Percentiles rank a stretch among this genome's conserved stretches.
Conservation (phyloP, 2,113 vertebrate species). For the Lipophrys pholis region DNA sequence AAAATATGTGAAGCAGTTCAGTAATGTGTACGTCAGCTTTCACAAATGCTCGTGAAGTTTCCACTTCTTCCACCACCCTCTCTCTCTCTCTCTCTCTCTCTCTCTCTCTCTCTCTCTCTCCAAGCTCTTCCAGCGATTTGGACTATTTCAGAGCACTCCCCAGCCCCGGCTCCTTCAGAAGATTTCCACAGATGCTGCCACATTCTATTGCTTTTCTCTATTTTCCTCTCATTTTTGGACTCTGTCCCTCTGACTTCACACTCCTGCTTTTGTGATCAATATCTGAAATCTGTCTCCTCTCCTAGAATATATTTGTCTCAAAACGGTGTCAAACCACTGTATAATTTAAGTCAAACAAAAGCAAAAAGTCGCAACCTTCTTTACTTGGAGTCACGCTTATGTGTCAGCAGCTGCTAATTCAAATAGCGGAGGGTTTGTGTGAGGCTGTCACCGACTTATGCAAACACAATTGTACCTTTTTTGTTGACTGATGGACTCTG, state of each 20-base stretch:
- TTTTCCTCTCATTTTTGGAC: slow-evolving; percentile 49
- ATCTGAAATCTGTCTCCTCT: slow-evolving; percentile 1
- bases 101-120: slow-evolving; percentile 40
- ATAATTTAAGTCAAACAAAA: neutral
- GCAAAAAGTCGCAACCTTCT: neutral
- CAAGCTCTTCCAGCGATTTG: slow-evolving; percentile 75
- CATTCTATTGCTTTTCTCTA: slow-evolving; percentile 61
- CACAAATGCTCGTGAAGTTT: slow-evolving; percentile 70
- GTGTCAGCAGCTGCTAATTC: slow-evolving; percentile 56
- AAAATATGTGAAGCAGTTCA: slow-evolving; percentile 72
- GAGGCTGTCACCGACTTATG: slow-evolving; percentile 55
- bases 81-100: slow-evolving; percentile 23
- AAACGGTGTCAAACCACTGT: neutral
- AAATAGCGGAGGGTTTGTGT: slow-evolving; percentile 60
- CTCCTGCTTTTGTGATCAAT: slow-evolving; percentile 16
- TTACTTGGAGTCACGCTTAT: slow-evolving; percentile 47
- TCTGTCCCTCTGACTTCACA: slow-evolving; percentile 8
- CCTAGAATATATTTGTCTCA: neutral
- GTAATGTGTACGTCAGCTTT: slow-evolving; percentile 67
- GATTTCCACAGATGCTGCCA: slow-evolving; percentile 78
- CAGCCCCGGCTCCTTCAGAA: slow-evolving; percentile 60
- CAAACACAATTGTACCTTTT: slow-evolving; percentile 62
- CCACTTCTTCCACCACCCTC: slow-evolving; percentile 54
- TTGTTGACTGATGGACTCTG: slow-evolving; percentile 61
- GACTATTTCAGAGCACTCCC: slow-evolving; percentile 57